Base-by-base conservation (phyloP, 1,140 invertebrate genomes). In the Nixonia krombeini region DNA sequence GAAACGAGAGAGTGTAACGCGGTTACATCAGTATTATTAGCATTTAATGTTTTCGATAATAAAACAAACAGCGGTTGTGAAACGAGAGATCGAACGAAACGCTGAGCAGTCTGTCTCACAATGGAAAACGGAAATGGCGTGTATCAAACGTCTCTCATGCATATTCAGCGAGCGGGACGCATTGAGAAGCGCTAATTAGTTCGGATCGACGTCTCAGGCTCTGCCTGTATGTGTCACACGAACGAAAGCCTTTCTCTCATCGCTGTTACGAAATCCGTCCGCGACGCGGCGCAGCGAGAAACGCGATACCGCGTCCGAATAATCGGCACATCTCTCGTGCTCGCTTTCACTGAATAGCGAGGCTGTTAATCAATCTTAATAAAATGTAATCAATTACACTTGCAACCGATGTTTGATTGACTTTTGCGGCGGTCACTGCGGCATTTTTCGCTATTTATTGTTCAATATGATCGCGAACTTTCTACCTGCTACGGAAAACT, bases 281-380 rank as follows among this genome's bases (percentile, higher is more conserved):
- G 12, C 12, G 35, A 31, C n/a, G 12, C 29, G 9, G 3, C 8
- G 29, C 9, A 31, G 8, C 29, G 29, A 4, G 33, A 16, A 16
- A 7, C 10, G 1, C 18, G 9, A 40, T 16, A 15, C 26, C 9
- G 26, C 47, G 15, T 31, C 42, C 35, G 33, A 57, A 71, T 75
- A 72, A 75, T 72, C 73, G 65, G 66, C 63, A 70, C 71, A 74
- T 75, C 66, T 73, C 69, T 63, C 17, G 37, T 57, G 42, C 50
- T 66, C 53, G 44, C 75, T 78, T 78, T 78, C 75, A 76, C 75
- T 59, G 31, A 56, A 59, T 45, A 44, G 35, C 49, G 57, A 56
- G 38, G 4, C 21, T 7, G 26, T 18, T 25, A 44, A 26, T 26
- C 53, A 29, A 35, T 65, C 56, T 61, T 40, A 53, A 7, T 51